Conservation (phyloP, 1,140 invertebrate species). For the Drosophila yakuba region DNA sequence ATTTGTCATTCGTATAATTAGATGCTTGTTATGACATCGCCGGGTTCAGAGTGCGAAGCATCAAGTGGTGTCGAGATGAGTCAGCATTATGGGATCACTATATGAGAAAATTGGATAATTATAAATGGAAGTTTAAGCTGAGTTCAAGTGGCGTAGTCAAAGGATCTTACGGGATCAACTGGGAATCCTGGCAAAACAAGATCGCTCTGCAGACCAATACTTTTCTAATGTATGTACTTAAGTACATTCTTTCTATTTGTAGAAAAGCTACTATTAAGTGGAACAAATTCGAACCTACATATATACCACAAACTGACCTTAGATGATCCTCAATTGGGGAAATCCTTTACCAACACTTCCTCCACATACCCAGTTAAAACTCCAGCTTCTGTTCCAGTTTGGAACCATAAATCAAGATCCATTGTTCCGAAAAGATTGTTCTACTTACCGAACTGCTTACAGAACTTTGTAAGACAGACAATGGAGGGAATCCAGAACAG, state of each 20-base stretch:
- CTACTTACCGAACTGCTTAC: conserved; percentile 42
- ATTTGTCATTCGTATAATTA: conserved; percentile 64
- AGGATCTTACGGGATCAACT: background rate
- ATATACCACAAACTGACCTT: conserved; percentile 2
- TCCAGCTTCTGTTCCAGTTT: conserved; percentile 1
- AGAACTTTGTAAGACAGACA: conserved; percentile 45
- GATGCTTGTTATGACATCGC: conserved; percentile 40
- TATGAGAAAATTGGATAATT: conserved; percentile 8
- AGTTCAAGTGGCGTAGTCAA: conserved; percentile 19
- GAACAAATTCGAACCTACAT: background rate
- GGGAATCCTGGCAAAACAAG: background rate
- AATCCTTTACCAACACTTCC: background rate
- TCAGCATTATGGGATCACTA: conserved; percentile 17
- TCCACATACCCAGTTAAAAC: background rate
- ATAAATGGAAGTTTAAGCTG: conserved; percentile 36
- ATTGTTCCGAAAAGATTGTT: conserved; percentile 29
- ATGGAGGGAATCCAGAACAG: conserved; percentile 2
- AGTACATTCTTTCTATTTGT: no score
- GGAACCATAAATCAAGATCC: conserved; percentile 29
- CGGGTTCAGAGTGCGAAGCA: conserved; percentile 24
- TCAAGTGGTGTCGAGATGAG: conserved; percentile 40
- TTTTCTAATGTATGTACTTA: background rate
- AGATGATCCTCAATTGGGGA: background rate
- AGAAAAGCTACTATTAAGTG: background rate
- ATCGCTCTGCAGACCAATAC: no score